A percentile compares a stretch with the other conserved stretches of the same genome.
Evolutionary conservation across 2,113 vertebrate genomes (phyloP).

Genomic region (Caranx ignobilis): DNA sequence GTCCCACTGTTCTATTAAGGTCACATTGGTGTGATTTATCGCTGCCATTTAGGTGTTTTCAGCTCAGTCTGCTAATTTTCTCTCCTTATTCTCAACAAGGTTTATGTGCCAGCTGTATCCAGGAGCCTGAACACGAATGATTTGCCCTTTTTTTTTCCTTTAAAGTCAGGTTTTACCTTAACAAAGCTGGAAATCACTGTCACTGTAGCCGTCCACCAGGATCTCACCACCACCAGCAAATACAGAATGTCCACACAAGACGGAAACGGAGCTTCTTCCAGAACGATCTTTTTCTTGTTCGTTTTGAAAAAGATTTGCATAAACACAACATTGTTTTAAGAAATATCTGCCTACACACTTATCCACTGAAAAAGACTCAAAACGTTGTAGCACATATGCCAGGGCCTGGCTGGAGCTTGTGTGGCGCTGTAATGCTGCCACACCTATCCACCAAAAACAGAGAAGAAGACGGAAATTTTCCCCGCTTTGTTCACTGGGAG

Average conservation of each 20-base stretch:
- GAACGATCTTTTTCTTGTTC: no score
- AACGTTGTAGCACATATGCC: no score
- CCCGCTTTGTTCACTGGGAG: no score
- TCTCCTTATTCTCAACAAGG: slow-evolving; percentile 20
- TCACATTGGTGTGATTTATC: slow-evolving; percentile 61
- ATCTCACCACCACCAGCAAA: neutral
- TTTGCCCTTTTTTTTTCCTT: neutral
- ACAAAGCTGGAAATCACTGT: slow-evolving; percentile 10
- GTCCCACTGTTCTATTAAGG: slow-evolving; percentile 57
- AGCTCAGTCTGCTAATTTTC: slow-evolving; percentile 27
- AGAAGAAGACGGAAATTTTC: no score
- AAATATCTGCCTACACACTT: no score
- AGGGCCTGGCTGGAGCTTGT: no score
- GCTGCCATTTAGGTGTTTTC: slow-evolving; percentile 25
- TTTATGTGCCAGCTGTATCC: slow-evolving; percentile 18
- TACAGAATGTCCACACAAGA: neutral
- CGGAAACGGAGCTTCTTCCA: no score
- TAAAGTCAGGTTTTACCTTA: slow-evolving; percentile 9
- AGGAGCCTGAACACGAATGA: slow-evolving; percentile 8
- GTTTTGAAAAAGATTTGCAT: no score
- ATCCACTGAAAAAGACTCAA: no score
- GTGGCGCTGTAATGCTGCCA: no score
- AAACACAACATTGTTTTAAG: no score
- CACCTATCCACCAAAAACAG: no score
- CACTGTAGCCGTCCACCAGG: neutral